Evolutionary conservation across 2,888 invertebrate species (phyloP), one percentile per base, ranked within the genome.

Genomic region (Diarsia rubi): DNA sequence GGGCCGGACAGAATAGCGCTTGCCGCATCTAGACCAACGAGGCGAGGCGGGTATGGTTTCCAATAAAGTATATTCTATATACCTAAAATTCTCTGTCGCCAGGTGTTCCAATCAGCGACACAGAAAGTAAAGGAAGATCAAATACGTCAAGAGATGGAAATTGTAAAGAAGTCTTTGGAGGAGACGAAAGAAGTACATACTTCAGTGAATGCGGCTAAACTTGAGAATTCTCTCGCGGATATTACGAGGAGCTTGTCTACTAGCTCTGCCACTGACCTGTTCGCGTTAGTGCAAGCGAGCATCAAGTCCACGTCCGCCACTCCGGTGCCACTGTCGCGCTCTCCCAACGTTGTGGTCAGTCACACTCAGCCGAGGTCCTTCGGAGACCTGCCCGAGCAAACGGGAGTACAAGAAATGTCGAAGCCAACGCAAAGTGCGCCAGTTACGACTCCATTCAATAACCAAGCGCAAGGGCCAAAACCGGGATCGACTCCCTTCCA

Each of bases 41-140:
- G 57, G 27, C 27, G 27, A 8, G 27, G 57, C 27, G 57, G 27
- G 19, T 42, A n/a, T 62, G 37, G 42, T 62, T 8, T n/a, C 42
- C 14, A 42, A 42, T 42, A 62, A 14, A 42, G n/a, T 62, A 42
- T 62, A 42, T 62, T 42, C n/a, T 62, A 62, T 27, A 2, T 19
- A 59, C 3, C 6, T 42, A 42, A 42, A 62, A 62, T 72, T 72
- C 6, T 73, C 57, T 69, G 11, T 71, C 90, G 90, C 5, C 89
- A 96, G 96, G 94, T 98, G 62, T 98, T 98, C 86, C 97, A 98
- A 91, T 98, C 98, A 0, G 98, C 98, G 0, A 97, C 97, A 1
- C 97, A 97, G 88, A 98, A 98, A 90, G 97, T 98, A 0, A 97
- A 97, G 83, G 97, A 97, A 78, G 97, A 97, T 86, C 95, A 97